Evolutionary conservation across 1,140 invertebrate genomes (phyloP).

Genomic region (Zaprionus nigranus): DNA sequence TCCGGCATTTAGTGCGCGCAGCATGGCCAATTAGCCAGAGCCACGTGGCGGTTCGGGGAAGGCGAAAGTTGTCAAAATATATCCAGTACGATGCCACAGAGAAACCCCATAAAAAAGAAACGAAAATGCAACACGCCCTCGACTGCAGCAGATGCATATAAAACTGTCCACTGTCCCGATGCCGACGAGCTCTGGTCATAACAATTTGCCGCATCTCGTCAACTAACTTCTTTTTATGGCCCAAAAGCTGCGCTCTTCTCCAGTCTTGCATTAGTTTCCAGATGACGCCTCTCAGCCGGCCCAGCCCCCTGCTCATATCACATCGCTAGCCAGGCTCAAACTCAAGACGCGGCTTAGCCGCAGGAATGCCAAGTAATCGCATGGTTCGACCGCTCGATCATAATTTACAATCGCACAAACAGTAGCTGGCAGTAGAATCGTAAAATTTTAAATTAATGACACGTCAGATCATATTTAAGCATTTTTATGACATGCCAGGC

Average conservation of each 20-base stretch:
- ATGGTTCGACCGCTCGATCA: constrained; percentile 43
- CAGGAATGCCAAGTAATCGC: constrained; percentile 45
- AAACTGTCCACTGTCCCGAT: constrained; percentile 60
- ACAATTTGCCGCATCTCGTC: constrained; percentile 63
- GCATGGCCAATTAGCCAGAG: constrained; percentile 69
- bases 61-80: constrained; percentile 60
- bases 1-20: constrained; percentile 64
- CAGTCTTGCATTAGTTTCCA: neutral
- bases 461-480: constrained; percentile 81
- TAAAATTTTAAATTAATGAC: constrained; percentile 84
- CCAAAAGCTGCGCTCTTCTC: constrained; percentile 36
- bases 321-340: neutral
- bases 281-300: neutral
- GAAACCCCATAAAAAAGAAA: constrained; percentile 17
- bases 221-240: constrained; percentile 56
- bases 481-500: constrained; percentile 66
- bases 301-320: neutral
- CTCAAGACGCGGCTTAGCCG: constrained; percentile 26
- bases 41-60: constrained; percentile 11
- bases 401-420: constrained; percentile 82
- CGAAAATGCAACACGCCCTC: constrained; percentile 36
- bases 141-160: constrained; percentile 48
- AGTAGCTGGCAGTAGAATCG: constrained; percentile 76
- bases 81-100: neutral
- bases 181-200: constrained; percentile 48